phyloP scores from a whole-genome alignment of 2,888 invertebrate species.

The Encarsia formosa region DNA sequence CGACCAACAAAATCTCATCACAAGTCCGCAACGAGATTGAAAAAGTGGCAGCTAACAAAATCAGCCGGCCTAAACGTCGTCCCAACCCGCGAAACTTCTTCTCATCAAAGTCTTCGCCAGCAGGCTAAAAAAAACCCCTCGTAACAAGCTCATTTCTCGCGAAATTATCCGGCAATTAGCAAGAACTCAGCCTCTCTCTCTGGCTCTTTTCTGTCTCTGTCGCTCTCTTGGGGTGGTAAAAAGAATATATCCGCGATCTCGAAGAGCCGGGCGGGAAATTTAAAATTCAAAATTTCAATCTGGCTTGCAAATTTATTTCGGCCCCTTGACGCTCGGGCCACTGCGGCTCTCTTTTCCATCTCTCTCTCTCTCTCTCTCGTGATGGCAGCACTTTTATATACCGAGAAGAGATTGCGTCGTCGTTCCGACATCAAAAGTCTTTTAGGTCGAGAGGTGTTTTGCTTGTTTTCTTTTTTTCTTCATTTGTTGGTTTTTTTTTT shows the following conservation, averaged over 20 bases:
- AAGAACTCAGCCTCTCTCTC: conserved; percentile 33
- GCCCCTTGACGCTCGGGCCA: conserved; percentile 31
- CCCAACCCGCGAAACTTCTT: no score
- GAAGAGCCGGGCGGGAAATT: conserved; percentile 46
- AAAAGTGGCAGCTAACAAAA: no score
- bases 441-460: conserved; percentile 41
- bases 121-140: neutral
- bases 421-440: conserved; percentile 49
- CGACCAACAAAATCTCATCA: no score
- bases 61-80: no score
- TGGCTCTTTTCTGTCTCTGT: neutral
- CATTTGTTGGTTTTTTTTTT: no score
- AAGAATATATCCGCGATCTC: conserved; percentile 36
- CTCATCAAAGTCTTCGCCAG: conserved; percentile 8
- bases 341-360: conserved; percentile 24
- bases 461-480: conserved; percentile 6
- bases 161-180: conserved; percentile 48
- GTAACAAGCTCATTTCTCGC: conserved; percentile 20
- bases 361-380: conserved; percentile 21
- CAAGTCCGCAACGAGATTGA: no score
- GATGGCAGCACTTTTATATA: no score
- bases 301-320: conserved; percentile 54
- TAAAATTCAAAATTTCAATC: conserved; percentile 57
- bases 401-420: no score
- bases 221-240: neutral